A percentile compares a stretch with the other conserved stretches of the same genome.
Conservation (phyloP, 2,797 vertebrate species). For the Prunella strophiata region DNA sequence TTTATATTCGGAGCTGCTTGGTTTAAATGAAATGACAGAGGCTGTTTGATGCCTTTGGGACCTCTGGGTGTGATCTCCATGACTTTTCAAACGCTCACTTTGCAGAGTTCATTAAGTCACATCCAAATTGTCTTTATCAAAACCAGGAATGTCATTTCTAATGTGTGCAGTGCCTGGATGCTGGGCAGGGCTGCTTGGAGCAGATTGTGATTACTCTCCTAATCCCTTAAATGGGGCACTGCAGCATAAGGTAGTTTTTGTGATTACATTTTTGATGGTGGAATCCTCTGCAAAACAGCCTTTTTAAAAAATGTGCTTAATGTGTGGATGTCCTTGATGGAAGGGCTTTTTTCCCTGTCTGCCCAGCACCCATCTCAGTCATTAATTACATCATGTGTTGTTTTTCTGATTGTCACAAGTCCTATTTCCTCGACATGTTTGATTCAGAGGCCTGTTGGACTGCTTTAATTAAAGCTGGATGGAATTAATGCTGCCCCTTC, state of each 20-base stretch:
- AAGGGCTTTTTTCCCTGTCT: neutral
- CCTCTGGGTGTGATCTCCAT: neutral
- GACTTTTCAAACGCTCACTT: constrained; percentile 9
- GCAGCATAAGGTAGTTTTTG: constrained; percentile 38
- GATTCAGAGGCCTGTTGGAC: neutral
- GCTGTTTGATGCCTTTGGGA: neutral
- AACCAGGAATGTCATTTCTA: neutral
- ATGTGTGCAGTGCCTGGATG: neutral
- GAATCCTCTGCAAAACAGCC: neutral
- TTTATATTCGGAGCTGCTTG: neutral
- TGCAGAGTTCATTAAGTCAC: neutral
- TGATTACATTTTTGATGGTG: constrained; percentile 14
- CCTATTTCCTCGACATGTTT: neutral
- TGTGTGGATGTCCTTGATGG: neutral
- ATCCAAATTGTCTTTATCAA: neutral
- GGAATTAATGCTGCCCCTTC: neutral
- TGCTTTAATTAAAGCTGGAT: constrained; percentile 36
- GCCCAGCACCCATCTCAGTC: neutral
- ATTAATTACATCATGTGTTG: neutral
- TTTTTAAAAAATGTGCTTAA: accelerated
- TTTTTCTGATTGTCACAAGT: neutral
- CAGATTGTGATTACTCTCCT: constrained; percentile 62
- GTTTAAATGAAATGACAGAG: neutral
- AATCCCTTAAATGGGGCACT: constrained; percentile 66
- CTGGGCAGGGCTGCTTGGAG: constrained; percentile 18